These are phyloP conservation scores for Porites divaricata DNA, from an alignment of 92 coral and sea anemone genomes.

Conservation along the genomic window DNA sequence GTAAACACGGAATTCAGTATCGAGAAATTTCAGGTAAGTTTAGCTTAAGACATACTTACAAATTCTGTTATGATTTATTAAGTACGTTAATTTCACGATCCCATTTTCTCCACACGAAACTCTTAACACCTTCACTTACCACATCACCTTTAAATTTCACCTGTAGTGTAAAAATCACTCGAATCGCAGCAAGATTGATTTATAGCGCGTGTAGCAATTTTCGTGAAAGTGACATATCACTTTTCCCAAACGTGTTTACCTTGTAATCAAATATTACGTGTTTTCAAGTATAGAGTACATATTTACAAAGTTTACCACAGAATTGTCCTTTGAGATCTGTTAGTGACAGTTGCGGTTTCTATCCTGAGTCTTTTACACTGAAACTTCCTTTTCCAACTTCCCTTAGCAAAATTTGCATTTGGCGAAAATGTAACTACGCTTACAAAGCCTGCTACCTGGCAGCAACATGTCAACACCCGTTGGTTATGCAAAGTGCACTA, in stretches of 20 bases:
- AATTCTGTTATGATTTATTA: conserved; percentile 48
- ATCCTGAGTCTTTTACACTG: not conserved
- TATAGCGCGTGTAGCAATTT: not conserved
- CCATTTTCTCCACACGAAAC: not conserved
- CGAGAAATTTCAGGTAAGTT: conserved; percentile 35
- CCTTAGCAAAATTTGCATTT: not conserved
- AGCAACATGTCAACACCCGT: conserved; percentile 36
- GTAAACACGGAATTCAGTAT: not conserved
- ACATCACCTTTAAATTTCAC: not conserved
- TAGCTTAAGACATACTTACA: conserved; percentile 26
- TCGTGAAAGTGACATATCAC: conserved; percentile 5
- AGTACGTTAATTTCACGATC: conserved; percentile 43
- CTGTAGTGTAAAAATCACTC: not conserved
- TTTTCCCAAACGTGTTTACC: conserved; percentile 55
- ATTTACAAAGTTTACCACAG: conserved; percentile 60
- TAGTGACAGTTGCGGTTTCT: conserved; percentile 24
- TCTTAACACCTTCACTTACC: not conserved
- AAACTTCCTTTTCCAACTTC: not conserved
- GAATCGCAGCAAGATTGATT: not conserved
- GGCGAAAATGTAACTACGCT: conserved; percentile 30
- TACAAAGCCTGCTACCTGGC: conserved; percentile 13
- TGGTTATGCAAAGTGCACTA: not conserved
- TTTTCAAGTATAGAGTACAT: conserved; percentile 66
- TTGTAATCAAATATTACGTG: conserved; percentile 70
- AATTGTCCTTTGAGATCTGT: conserved; percentile 1